Evolutionary conservation across 2,888 invertebrate species (phyloP), one percentile per base, ranked within the genome.

Genomic region (Heteromyza rotundicornis): DNA sequence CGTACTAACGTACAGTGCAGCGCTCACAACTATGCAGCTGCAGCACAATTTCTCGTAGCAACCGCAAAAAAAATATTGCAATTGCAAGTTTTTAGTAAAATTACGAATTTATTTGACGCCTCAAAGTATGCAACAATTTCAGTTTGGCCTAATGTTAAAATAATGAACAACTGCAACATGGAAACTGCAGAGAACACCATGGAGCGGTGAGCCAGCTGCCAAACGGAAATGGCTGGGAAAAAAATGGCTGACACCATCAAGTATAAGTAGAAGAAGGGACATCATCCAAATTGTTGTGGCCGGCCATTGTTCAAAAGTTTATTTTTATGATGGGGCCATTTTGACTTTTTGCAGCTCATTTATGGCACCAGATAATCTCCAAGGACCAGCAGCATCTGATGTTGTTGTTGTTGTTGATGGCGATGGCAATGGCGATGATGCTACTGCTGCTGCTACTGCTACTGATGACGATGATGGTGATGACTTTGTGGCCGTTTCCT

Each of bases 341-440:
- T 57, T 57, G 57, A 49, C 49, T 57, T 51, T 51, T 57, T 57
- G 47, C 49, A 57, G 57, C 57, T 57, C 57, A 57, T 57, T 57
- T 57, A 57, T 57, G 56, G n/a, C 10, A n/a, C 49, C 57, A 32
- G 49, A 57, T 57, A 57, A 57, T 50, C 57, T 27, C 57, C 49
- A 49, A 27, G 32, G 57, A 56, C 35, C 19, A 35, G 10, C n/a
- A 40, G 40, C 27, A 27, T 27, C 27, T 27, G 44, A 23, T 52
- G 51, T 8, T 52, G 22, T 20, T 52, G 51, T 2, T 59, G 59
- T 35, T 58, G 3, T 17, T 51, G 52, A 35, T 52, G 59, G 5
- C 47, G 24, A 35, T 35, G 19, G 20, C 44, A 44, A 50, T 57
- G 57, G 49, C 23, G 47, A n/a, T n/a, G n/a, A n/a, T n/a, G n/a